Base-by-base conservation (phyloP, 2,797 vertebrate species). In the Gadopsis marmoratus region DNA sequence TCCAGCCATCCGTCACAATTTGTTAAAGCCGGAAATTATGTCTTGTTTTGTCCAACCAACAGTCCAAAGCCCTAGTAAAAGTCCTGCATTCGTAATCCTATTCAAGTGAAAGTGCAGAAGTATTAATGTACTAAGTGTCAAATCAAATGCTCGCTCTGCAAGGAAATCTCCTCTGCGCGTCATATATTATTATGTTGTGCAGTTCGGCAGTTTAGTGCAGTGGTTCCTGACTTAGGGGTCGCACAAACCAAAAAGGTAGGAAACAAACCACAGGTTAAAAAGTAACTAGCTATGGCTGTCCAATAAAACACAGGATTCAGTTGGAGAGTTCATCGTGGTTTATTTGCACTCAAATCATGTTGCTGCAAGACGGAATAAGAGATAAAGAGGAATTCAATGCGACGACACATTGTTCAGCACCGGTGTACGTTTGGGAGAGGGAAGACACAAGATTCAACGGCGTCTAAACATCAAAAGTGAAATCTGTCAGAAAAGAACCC, bases 271-370 rank as follows among this genome's bases (percentile, higher is more conserved):
- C 43, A 59, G 1, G 6, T 53, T 39, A 19, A 17, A 35, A 47
- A 51, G 14, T 37, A n/a, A 35, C 3, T 3, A 33, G 29, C 3
- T 16, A 1, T 5, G 39, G 19, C 43, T 47, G n/a, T 62, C 0
- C 23, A 48, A 7, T 53, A 31, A 60, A 41, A 80, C 43, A 71
- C 59, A 67, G 21, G 67, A 77, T 41, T 75, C 75, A 65, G 21
- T 39, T 64, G 68, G 65, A 84, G 82, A 89, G 89, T 95, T 93
- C 85, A 88, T 78, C 84, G 93, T 94, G 90, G 86, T 96, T 96
- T 96, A 96, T 96, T 96, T 95, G 93, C 93, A 96, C 92, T 93
- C 92, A 92, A 88, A 92, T 94, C 92, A 93, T 93, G 94, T 95
- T 93, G 88, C 91, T 91, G 89, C 92, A 94, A 87, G 88, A 87